Percentiles rank a stretch among this genome's conserved stretches.
Evolutionary conservation across 2,113 vertebrate genomes (phyloP).

Genomic region (Anser cygnoides): DNA sequence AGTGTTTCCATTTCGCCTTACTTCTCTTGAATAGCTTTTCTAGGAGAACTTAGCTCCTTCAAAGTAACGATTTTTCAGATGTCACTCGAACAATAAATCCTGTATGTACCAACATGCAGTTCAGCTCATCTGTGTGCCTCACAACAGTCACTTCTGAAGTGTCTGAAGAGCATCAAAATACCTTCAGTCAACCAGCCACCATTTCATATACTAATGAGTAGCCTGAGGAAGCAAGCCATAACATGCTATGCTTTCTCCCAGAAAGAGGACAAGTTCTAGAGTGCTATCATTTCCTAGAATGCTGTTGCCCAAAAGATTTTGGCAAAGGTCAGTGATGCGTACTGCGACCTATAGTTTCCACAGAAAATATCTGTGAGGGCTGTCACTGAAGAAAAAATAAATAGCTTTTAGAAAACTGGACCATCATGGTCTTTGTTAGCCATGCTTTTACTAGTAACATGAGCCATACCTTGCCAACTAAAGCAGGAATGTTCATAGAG

Average conservation of each 20-base stretch:
- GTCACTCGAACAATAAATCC: not conserved
- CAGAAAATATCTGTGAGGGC: not conserved
- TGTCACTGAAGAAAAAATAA: not conserved
- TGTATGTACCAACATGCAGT: not conserved
- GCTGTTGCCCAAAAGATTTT: not conserved
- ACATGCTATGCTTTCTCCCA: not conserved
- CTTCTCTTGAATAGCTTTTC: not conserved
- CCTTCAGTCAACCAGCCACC: not conserved
- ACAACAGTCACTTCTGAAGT: not conserved
- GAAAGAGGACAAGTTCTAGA: not conserved
- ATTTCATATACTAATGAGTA: not conserved
- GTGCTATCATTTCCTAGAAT: not conserved
- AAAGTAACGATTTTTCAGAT: not conserved
- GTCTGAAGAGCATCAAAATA: not conserved
- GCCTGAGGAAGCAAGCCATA: not conserved
- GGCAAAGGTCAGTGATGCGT: not conserved
- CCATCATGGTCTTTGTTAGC: not conserved
- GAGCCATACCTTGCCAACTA: conserved; percentile 89
- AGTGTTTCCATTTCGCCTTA: not conserved
- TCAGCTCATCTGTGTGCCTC: not conserved
- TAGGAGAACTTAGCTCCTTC: not conserved
- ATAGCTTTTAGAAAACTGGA: not conserved
- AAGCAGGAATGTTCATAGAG: conserved; percentile 98
- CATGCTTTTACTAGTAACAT: not conserved
- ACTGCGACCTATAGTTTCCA: not conserved